Base-by-base conservation (phyloP, 2,113 vertebrate species). In the Malurus alboscapulatus region DNA sequence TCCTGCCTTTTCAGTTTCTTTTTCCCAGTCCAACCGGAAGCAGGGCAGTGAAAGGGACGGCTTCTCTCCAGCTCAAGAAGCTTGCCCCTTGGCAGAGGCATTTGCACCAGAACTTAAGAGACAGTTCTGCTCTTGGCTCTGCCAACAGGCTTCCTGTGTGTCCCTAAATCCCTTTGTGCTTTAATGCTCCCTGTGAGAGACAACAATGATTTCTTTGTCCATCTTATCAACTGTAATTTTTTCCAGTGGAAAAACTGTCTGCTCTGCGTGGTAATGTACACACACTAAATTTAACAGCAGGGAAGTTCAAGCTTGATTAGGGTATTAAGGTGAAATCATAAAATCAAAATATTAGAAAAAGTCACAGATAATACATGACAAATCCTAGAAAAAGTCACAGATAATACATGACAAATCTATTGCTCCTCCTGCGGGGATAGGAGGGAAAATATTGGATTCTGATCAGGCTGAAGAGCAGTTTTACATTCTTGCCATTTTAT, bases 1-100 rank as follows among this genome's bases (percentile, higher is more conserved):
- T 50, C 78, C 85, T 92, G 95, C 90, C 93, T 96, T 93, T 90
- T 95, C 92, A 93, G 76, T 32, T 86, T 84, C 84, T 95, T 89
- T 89, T 90, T 86, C 93, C 77, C 94, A 94, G 80, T 73, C 14
- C 48, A 67, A 75, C 88, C 86, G 95, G 96, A 97, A 87, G 91
- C 79, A 30, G 79, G 47, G 73, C 54, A 87, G 73, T 87, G 85
- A 95, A 96, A 95, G 57, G 65, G 82, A 72, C 61, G 2, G 90
- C 86, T 95, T 82, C 87, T 63, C 88, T 96, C 68, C 88, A 73
- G 89, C 92, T 84, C 65, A 30, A 86, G 78, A 29, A 63, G 93
- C 69, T 73, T 93, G 91, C 91, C 89, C 91, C 2, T 17, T 89
- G 74, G 83, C 77, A 89, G 66, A 68, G 67, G 81, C 81, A 65